Conservation (phyloP, 2,113 vertebrate species). For the Thryonomys swinderianus region DNA sequence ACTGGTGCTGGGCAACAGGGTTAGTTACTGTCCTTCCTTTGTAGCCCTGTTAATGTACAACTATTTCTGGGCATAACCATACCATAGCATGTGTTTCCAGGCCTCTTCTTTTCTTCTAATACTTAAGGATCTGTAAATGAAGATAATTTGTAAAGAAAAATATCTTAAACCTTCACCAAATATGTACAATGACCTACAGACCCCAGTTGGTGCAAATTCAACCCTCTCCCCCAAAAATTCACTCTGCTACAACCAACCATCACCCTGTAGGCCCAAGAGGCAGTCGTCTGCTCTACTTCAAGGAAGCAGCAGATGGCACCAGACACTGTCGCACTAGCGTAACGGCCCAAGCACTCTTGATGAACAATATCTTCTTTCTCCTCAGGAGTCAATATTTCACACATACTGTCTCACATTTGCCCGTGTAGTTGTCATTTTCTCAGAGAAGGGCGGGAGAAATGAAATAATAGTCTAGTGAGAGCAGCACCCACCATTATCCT, state of each 20-base stretch:
- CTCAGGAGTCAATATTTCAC: neutral
- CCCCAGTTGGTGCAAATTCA: neutral
- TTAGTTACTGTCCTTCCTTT: neutral
- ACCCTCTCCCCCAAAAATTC: neutral
- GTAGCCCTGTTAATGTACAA: neutral
- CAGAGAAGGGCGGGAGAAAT: neutral
- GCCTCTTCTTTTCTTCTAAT: neutral
- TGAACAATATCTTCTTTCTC: rapidly evolving
- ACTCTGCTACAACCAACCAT: rapidly evolving
- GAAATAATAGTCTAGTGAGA: neutral
- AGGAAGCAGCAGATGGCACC: constrained; percentile 81
- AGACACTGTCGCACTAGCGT: constrained; percentile 37
- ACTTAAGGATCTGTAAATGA: neutral
- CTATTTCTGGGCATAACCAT: neutral
- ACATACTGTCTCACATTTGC: rapidly evolving
- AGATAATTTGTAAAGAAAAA: neutral
- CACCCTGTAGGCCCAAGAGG: neutral
- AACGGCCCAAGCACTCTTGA: rapidly evolving
- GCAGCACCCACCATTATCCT: rapidly evolving
- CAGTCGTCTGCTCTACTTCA: rapidly evolving
- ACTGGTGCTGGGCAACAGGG: too few relatives aligned
- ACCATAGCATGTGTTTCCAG: neutral
- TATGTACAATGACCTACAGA: neutral
- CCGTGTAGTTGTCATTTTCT: neutral
- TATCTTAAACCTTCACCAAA: neutral